These are phyloP conservation scores for Acanthisitta chloris DNA, from an alignment of 2,113 vertebrate species.

Conservation along the genomic window DNA sequence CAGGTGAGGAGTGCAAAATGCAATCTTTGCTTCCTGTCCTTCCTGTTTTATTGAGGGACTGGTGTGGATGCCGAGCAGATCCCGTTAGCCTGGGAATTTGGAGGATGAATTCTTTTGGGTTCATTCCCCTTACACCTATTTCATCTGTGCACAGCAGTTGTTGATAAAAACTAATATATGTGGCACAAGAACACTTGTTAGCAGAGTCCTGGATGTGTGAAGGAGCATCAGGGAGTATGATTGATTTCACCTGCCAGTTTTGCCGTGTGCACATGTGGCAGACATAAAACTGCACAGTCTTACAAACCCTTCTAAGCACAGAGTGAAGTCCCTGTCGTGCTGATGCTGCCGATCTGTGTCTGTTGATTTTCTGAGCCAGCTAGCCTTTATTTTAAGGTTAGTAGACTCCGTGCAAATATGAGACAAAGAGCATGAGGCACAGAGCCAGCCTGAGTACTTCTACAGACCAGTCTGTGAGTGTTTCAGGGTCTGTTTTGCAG, in stretches of 20 bases:
- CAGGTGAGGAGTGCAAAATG: slow-evolving; percentile 71
- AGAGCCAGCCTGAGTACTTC: background rate
- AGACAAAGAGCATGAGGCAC: background rate
- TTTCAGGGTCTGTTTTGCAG: background rate
- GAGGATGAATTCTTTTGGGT: background rate
- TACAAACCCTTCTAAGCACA: background rate
- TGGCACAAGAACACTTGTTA: background rate
- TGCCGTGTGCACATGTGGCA: background rate
- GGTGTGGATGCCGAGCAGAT: background rate
- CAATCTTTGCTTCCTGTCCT: background rate
- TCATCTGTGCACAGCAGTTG: background rate
- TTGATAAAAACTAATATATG: background rate
- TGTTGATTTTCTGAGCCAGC: background rate
- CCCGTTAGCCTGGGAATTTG: background rate
- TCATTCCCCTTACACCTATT: background rate
- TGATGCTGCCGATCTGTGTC: background rate
- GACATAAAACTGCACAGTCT: background rate
- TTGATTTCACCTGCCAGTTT: background rate
- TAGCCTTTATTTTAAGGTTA: background rate
- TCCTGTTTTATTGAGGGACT: background rate
- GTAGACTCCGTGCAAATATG: background rate
- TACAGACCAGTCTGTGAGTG: background rate
- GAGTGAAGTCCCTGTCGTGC: background rate
- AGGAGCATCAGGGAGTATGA: background rate
- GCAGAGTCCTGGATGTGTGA: background rate